Evolutionary conservation across 2,888 invertebrate species (phyloP), one percentile per base, ranked within the genome.

Genomic region (Scotopteryx bipunctaria): DNA sequence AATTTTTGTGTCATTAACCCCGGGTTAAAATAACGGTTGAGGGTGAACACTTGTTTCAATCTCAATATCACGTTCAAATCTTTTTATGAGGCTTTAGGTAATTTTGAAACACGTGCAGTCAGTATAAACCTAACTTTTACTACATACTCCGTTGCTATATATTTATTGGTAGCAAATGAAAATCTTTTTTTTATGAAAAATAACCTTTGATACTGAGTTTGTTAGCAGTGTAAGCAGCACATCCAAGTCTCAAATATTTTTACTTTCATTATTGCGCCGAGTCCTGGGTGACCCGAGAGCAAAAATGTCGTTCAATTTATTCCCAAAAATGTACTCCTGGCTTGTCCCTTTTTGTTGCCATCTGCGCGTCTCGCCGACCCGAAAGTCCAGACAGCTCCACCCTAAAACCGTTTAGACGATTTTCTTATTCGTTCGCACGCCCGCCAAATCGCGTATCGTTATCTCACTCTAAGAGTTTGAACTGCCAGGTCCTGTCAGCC

Each of bases 231-330:
- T 17, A 40, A 44, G 19, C 29, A 6, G 5, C 3, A 23, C 23
- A 36, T 38, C 14, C 15, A 41, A n/a, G 27, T 11, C 27, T 11
- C 3, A 67, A 66, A 62, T 60, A 57, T 66, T 64, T 67, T 53
- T 59, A 63, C 57, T 67, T 70, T 66, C 69, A 73, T 71, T 73
- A 43, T 45, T 46, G 19, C 19, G 25, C 42, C 16, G 19, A 38
- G 47, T 49, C 35, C 33, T 53, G 51, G 40, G 40, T 57, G 50
- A 57, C 74, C 68, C 69, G 61, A 77, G 71, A 78, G 83, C 85
- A 87, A 87, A 88, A 87, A 89, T 88, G 86, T 81, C 84, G 85
- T 86, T 86, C 89, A 86, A 88, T 86, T 87, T 88, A 87, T 87
- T 76, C 85, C 85, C 81, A 81, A 88, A 81, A 88, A 86, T 82